Evolutionary conservation across 2,113 vertebrate species (phyloP).

Genomic region (Microcebus griseorufus): DNA sequence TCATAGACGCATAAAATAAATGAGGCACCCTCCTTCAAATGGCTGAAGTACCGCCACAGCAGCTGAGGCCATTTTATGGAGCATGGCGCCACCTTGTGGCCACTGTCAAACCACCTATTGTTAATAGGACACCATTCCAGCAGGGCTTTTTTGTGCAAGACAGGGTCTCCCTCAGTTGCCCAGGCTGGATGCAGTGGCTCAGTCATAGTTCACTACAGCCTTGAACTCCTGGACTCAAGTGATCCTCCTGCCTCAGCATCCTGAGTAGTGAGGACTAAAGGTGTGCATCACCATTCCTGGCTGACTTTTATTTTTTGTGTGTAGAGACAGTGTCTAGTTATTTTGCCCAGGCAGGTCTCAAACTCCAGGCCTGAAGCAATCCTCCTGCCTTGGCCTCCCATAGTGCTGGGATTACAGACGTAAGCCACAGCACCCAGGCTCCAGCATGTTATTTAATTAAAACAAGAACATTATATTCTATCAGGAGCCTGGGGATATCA

Average conservation of each 20-base stretch:
- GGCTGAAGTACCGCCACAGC: accelerated
- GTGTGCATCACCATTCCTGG: too few relatives aligned
- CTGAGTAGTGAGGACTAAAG: too few relatives aligned
- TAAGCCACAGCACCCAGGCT: background rate
- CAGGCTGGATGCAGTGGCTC: too few relatives aligned
- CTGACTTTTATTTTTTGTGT: too few relatives aligned
- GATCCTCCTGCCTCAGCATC: too few relatives aligned
- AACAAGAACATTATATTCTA: background rate
- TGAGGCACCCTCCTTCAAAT: background rate
- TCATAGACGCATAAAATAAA: background rate
- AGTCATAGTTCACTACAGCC: too few relatives aligned
- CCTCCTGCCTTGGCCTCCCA: background rate
- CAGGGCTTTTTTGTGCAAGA: too few relatives aligned
- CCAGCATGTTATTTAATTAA: background rate
- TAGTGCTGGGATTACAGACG: background rate
- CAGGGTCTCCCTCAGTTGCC: too few relatives aligned
- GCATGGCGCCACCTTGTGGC: conserved; percentile 59
- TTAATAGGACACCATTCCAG: accelerated
- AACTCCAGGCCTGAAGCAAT: background rate
- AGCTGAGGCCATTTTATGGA: background rate
- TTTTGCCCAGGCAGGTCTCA: background rate
- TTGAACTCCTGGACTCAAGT: too few relatives aligned
- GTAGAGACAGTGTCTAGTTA: background rate
- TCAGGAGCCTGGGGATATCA: too few relatives aligned
- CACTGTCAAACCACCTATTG: background rate